phyloP scores from a whole-genome alignment of 37 sponge, comb jelly and placozoan genomes.

The Tethya wilhelma region DNA sequence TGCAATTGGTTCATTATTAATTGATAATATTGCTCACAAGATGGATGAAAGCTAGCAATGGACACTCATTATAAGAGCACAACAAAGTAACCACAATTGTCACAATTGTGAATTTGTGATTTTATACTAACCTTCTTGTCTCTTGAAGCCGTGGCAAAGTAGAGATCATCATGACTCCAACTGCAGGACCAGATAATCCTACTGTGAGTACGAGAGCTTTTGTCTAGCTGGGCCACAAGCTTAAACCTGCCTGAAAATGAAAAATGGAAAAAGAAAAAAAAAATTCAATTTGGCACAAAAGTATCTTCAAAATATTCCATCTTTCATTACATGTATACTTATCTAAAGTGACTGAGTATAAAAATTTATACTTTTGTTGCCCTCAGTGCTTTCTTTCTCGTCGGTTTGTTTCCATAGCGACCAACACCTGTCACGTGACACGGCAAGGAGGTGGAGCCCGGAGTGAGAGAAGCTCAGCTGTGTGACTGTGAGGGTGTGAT shows the following conservation, averaged over 20 bases:
- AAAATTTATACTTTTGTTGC: neutral
- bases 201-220: conserved; percentile 53
- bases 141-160: conserved; percentile 88
- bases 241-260: conserved; percentile 22
- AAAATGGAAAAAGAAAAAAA: too few species aligned
- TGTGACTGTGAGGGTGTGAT: conserved; percentile 90
- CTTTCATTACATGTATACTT: neutral
- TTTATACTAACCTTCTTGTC: conserved; percentile 78
- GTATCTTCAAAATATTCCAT: neutral
- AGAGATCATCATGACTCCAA: conserved; percentile 87
- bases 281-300: neutral
- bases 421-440: conserved; percentile 91
- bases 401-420: conserved; percentile 80
- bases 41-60: neutral
- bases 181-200: conserved; percentile 91
- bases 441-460: conserved; percentile 65
- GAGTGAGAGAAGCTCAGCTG: conserved; percentile 86
- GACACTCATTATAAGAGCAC: too few species aligned
- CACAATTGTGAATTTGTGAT: neutral
- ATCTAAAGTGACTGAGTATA: neutral
- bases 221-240: conserved; percentile 47
- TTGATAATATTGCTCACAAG: neutral
- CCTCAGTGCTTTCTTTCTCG: neutral
- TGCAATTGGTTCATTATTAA: too few species aligned
- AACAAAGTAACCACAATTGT: neutral